phyloP scores from a whole-genome alignment of 2,888 invertebrate genomes.

The Apotomis capreana region DNA sequence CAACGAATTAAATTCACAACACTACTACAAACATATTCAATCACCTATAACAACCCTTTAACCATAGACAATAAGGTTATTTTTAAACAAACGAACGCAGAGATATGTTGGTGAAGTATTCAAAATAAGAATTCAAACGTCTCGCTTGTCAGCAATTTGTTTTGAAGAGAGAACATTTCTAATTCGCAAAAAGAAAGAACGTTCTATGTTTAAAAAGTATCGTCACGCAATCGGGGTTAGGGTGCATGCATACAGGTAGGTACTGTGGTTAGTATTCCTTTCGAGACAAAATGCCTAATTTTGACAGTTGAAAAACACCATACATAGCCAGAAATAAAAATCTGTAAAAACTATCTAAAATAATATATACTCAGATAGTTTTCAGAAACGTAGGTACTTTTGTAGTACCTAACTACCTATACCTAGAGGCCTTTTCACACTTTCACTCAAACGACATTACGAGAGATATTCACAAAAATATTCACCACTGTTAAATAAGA shows the following conservation, averaged over 20 bases:
- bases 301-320: not conserved
- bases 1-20: conserved; percentile 68
- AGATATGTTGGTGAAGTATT: conserved; percentile 58
- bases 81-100: not conserved
- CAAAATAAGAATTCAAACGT: conserved; percentile 75
- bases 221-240: conserved; percentile 74
- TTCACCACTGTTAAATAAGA: too few relatives aligned
- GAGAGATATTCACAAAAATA: too few relatives aligned
- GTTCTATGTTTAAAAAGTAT: conserved; percentile 79
- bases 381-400: too few relatives aligned
- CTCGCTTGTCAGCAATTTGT: conserved; percentile 82
- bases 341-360: too few relatives aligned
- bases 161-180: conserved; percentile 81
- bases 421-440: too few relatives aligned
- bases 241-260: conserved; percentile 44
- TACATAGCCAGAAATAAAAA: too few relatives aligned
- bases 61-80: conserved; percentile 38
- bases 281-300: not conserved
- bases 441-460: too few relatives aligned
- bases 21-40: conserved; percentile 47
- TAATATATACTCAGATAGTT: too few relatives aligned
- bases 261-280: not conserved
- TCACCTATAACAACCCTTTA: conserved; percentile 49
- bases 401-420: too few relatives aligned
- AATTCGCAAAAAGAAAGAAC: conserved; percentile 80